Conservation (phyloP, 2,113 vertebrate genomes). For the Phaethornis superciliosus region DNA sequence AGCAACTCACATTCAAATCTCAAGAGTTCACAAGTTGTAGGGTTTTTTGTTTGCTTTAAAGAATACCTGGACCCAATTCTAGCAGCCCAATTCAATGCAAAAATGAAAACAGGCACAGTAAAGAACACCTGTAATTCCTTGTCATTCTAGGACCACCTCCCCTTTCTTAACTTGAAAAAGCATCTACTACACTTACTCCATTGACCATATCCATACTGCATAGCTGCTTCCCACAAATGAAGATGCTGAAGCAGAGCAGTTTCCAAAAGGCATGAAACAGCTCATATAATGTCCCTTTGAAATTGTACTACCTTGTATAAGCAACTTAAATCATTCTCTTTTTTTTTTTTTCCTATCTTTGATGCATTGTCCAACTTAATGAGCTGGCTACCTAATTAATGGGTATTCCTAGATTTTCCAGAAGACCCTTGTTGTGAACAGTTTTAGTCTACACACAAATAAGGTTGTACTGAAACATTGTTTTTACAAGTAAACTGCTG, state of each 20-base stretch:
- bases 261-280: neutral
- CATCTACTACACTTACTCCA: neutral
- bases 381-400: neutral
- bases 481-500: neutral
- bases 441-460: neutral
- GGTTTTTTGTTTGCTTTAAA: neutral
- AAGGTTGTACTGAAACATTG: neutral
- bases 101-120: neutral
- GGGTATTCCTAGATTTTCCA: neutral
- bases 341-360: neutral
- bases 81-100: neutral
- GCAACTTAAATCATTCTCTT: neutral
- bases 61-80: neutral
- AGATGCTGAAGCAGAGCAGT: neutral
- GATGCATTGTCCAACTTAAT: neutral
- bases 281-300: neutral
- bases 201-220: neutral
- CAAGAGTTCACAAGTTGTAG: neutral
- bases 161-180: neutral
- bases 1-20: neutral
- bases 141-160: neutral
- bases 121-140: neutral
- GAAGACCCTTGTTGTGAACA: neutral
- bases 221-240: neutral
- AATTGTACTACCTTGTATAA: neutral